Evolutionary conservation across 64 coral and sea anemone species (phyloP), one percentile per base, ranked within the genome.

Genomic region (Dendronephthya gigantea): DNA sequence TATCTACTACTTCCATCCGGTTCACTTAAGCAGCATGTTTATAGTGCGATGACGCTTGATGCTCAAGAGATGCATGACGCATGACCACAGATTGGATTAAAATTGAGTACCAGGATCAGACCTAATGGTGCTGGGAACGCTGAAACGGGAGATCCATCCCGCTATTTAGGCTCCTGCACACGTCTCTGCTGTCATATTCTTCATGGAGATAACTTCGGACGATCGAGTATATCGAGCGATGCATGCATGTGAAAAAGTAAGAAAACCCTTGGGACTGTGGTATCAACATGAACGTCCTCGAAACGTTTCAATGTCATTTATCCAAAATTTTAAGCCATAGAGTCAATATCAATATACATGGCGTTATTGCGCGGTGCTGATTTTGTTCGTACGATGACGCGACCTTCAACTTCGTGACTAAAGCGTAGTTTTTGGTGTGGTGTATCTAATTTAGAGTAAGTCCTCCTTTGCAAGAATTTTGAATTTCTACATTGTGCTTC

Each of bases 201-300:
- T 81, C 30, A 90, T 84, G 9, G 83, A 68, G 9, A 85, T 90
- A 17, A 45, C 88, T 82, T 90, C 88, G 4, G 88, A 36, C 83
- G 68, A 85, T 29, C 83, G 88, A 7, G 83, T 85, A 49, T 81
- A 90, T 2, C 88, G 29, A 39, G 85, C 65, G 47, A n/a, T n/a
- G n/a, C n/a, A 55, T 81, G 23, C 83, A 85, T 0, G 88, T 90
- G n/a, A 90, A 72, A 10, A 90, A 48, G 49, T 86, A 86, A 1
- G 45, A 34, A 48, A 85, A 90, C 17, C 84, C 83, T 33, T 55
- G 47, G 4, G 88, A 84, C 30, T 55, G 82, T 0, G 88, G 88
- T 0, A 39, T 89, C 88, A 35, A 89, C 16, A 45, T 89, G 88
- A 43, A 89, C 30, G 32, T 68, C 35, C 14, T 68, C 82, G 74